Evolutionary conservation across 2,888 invertebrate species (phyloP), one percentile per base, ranked within the genome.

Genomic region (Tenthredo notha): DNA sequence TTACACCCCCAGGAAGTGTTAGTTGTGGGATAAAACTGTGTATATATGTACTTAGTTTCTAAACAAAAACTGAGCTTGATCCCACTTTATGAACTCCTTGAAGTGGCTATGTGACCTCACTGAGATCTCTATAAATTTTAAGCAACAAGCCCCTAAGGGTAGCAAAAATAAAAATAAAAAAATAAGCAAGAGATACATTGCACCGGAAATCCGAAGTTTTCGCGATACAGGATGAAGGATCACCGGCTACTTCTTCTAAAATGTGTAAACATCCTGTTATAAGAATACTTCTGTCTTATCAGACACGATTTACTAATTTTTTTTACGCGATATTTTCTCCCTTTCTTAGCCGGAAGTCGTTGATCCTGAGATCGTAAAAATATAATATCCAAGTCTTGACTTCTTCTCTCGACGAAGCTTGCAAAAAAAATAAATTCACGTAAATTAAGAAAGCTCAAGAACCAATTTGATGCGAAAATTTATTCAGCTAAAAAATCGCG

Each of bases 391-490:
- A 74, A 74, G 21, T 25, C 15, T 21, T 25, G 43, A 1, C 29
- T 4, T 74, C 4, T 74, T 37, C 21, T 37, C 7, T 74, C 9
- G 18, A 9, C 43, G 25, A 21, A 40, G 37, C 9, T 40, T 21
- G 9, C 15, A 3, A 2, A 7, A 33, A 67, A 18, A 67, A 10
- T n/a, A n/a, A 33, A 33, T 25, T 9, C 7, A 54, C 29, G 29
- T 4, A 54, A 77, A 29, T 40, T 9, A 12, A 18, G n/a, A 37
- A 65, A 84, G 9, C 61, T 67, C 33, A 33, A 78, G 12, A 65
- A 47, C 37, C 54, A 67, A 84, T 78, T 84, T n/a, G 12, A 18
- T 18, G 77, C 61, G 65, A n/a, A 65, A 77, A 84, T 65, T 21
- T 21, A 9, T 65, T 43, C 37, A 10, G 4, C 21, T 9, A 6